Evolutionary conservation across 53 echinoderm and acorn worm species (phyloP).

Genomic region (Antedon mediterranea): DNA sequence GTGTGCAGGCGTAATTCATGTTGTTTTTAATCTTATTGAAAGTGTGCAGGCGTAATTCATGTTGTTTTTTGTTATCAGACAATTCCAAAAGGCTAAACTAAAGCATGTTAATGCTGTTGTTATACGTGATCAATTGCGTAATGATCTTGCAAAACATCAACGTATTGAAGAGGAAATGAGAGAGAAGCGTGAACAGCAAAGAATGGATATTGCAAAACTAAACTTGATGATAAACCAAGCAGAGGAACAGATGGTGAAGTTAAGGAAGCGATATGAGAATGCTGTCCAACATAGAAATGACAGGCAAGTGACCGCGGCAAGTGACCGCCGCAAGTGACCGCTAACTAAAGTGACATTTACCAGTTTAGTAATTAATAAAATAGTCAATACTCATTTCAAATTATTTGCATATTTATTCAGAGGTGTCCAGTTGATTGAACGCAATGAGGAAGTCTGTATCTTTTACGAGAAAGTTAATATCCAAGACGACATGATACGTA

Average conservation of each 20-base stretch:
- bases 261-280: slow-evolving; percentile 80
- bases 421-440: slow-evolving; percentile 91
- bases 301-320: slow-evolving; percentile 38
- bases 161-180: slow-evolving; percentile 86
- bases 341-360: too few relatives aligned
- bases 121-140: slow-evolving; percentile 91
- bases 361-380: too few relatives aligned
- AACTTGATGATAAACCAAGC: slow-evolving; percentile 99
- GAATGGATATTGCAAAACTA: slow-evolving; percentile 96
- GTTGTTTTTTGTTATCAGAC: too few relatives aligned
- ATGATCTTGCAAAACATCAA: slow-evolving; percentile 98
- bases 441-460: slow-evolving; percentile 97
- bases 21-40: too few relatives aligned
- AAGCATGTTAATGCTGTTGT: slow-evolving; percentile 98
- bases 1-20: too few relatives aligned
- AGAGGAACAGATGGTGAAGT: slow-evolving; percentile 94
- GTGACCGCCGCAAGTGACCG: slow-evolving; percentile 27
- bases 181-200: slow-evolving; percentile 91
- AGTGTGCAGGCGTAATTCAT: too few relatives aligned
- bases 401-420: slow-evolving; percentile 11
- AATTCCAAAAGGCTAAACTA: slow-evolving; percentile 80
- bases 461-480: slow-evolving; percentile 99
- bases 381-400: too few relatives aligned
- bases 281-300: slow-evolving; percentile 98
- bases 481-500: slow-evolving; percentile 97